A percentile compares a stretch with the other conserved stretches of the same genome.
Evolutionary conservation across 2,113 vertebrate species (phyloP).

Genomic region (Pavo muticus): DNA sequence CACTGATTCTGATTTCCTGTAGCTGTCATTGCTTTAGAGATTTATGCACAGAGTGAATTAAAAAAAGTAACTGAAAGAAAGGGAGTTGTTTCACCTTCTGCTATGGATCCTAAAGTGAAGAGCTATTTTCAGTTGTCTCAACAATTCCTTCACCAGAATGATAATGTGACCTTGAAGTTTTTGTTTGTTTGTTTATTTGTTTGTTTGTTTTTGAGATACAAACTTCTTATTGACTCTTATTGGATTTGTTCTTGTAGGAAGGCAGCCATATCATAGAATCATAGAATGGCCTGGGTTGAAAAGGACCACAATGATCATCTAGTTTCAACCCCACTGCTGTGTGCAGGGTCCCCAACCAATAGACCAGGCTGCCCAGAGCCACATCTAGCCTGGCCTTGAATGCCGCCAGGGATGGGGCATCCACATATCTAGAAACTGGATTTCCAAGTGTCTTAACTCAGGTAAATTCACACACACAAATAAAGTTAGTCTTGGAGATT

Average conservation of each 20-base stretch:
- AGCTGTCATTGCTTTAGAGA: background rate
- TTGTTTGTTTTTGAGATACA: background rate
- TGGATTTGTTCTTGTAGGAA: background rate
- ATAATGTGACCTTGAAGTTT: background rate
- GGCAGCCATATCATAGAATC: background rate
- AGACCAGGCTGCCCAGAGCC: no score
- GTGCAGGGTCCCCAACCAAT: no score
- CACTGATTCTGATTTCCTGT: conserved; percentile 14
- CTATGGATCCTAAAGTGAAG: background rate
- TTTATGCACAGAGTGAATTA: background rate
- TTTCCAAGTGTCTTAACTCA: background rate
- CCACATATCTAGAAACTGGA: background rate
- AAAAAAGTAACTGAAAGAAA: background rate
- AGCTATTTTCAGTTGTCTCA: background rate
- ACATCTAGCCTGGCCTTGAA: no score
- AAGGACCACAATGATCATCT: no score
- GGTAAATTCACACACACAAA: background rate
- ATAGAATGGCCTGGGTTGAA: no score
- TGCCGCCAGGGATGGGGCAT: no score
- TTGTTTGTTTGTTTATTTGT: background rate
- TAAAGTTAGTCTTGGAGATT: background rate
- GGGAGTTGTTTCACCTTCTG: background rate
- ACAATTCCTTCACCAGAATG: background rate
- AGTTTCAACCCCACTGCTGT: no score
- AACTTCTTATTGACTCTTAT: background rate